Conservation (phyloP, 2,797 vertebrate species). For the Toxotes lorentzi region DNA sequence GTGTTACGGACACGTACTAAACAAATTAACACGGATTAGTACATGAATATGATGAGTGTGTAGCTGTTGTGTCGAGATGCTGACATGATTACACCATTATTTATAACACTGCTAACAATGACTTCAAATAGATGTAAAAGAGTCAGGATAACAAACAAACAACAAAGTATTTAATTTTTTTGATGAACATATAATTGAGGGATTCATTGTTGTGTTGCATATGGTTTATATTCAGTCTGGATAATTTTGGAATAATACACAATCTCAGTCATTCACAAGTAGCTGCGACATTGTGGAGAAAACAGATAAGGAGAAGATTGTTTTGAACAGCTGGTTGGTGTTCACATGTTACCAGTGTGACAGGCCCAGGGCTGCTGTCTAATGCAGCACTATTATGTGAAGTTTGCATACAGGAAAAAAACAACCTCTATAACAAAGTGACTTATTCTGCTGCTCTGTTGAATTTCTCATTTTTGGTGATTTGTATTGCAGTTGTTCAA, state of each 20-base stretch:
- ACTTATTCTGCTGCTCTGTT: background rate
- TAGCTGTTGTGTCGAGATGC: background rate
- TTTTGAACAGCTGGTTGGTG: slow-evolving; percentile 48
- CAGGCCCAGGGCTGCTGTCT: slow-evolving; percentile 54
- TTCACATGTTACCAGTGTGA: slow-evolving; percentile 78
- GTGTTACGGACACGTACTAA: slow-evolving; percentile 5
- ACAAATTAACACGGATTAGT: background rate
- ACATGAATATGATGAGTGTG: background rate
- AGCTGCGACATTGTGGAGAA: slow-evolving; percentile 2
- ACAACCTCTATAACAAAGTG: background rate
- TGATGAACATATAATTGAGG: background rate
- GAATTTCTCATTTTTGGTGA: background rate
- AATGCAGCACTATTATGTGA: background rate
- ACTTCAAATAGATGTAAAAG: background rate
- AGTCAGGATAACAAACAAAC: background rate
- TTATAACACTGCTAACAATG: background rate
- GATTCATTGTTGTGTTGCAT: background rate
- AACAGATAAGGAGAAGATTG: slow-evolving; percentile 69
- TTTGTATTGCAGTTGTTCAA: background rate
- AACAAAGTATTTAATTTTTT: no score
- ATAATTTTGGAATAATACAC: background rate
- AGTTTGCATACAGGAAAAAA: background rate
- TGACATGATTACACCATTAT: background rate
- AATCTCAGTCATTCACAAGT: background rate
- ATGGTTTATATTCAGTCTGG: background rate